These are phyloP conservation scores for Hemibagrus wyckioides DNA, from an alignment of 2,113 vertebrate species.

Conservation along the genomic window DNA sequence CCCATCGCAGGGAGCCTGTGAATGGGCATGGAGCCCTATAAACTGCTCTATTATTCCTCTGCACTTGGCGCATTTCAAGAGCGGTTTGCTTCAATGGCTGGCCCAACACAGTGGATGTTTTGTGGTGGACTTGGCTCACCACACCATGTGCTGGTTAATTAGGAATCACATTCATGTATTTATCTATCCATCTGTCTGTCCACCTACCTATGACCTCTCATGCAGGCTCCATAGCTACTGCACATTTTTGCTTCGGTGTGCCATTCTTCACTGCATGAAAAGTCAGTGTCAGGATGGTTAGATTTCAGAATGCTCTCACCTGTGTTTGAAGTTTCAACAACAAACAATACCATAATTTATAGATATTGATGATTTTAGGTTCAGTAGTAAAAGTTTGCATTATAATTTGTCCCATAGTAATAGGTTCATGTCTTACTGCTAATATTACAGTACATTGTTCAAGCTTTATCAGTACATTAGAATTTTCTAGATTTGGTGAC, in stretches of 20 bases:
- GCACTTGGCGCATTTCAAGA: slow-evolving; percentile 73
- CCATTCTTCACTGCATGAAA: not conserved
- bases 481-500: not conserved
- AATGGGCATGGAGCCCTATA: slow-evolving; percentile 75
- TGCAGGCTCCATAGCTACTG: not conserved
- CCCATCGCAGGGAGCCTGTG: slow-evolving; percentile 76
- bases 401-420: not conserved
- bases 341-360: not conserved
- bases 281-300: not conserved
- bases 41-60: slow-evolving; percentile 75
- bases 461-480: not conserved
- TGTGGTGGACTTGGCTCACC: slow-evolving; percentile 69
- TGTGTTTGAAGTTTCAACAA: not conserved
- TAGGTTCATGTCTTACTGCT: not conserved
- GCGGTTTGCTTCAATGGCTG: slow-evolving; percentile 69
- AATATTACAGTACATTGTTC: not conserved
- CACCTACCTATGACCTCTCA: slow-evolving; percentile 30
- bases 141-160: slow-evolving; percentile 71
- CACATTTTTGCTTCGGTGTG: not conserved
- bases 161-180: slow-evolving; percentile 60
- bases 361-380: not conserved
- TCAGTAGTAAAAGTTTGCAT: not conserved
- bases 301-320: not conserved
- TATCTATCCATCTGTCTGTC: slow-evolving; percentile 47
- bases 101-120: slow-evolving; percentile 72